phyloP scores from a whole-genome alignment of 1,140 invertebrate genomes.

The Leptopilina boulardi region DNA sequence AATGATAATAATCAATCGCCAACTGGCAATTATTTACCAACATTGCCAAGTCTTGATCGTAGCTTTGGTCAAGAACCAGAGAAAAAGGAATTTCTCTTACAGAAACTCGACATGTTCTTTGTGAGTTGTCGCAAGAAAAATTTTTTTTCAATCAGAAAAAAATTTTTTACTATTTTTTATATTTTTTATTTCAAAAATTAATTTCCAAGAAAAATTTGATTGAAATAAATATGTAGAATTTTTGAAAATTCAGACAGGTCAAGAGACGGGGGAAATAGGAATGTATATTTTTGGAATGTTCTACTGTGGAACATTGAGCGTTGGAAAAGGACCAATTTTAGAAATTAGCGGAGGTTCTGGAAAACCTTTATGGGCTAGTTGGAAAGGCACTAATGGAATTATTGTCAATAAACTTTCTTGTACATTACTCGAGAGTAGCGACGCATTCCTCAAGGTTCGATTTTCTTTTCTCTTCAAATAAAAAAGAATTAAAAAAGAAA shows the following conservation, averaged over 20 bases:
- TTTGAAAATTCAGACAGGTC: conserved; percentile 76
- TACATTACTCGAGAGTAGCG: conserved; percentile 64
- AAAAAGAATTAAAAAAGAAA: too few species aligned
- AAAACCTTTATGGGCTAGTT: conserved; percentile 68
- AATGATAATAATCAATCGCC: conserved; percentile 59
- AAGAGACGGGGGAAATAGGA: conserved; percentile 83
- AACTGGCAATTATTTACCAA: conserved; percentile 74
- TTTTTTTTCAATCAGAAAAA: too few species aligned
- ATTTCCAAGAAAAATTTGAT: too few species aligned
- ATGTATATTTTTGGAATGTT: conserved; percentile 91
- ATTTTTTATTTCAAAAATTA: conserved; percentile 31
- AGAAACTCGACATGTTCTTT: conserved; percentile 69
- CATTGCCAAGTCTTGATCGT: conserved; percentile 79
- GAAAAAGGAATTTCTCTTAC: conserved; percentile 69
- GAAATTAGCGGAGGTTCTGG: conserved; percentile 66
- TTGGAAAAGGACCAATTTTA: conserved; percentile 71
- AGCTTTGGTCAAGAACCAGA: conserved; percentile 75
- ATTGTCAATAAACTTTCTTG: conserved; percentile 65
- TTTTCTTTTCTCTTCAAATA: too few species aligned
- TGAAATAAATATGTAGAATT: conserved; percentile 79
- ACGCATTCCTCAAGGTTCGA: conserved; percentile 68
- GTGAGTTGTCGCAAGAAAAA: too few species aligned
- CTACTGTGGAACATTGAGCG: conserved; percentile 83
- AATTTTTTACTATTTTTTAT: conserved; percentile 14
- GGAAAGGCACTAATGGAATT: conserved; percentile 59